Conservation (phyloP, 2,113 vertebrate genomes). For the Leptodactylus fuscus region DNA sequence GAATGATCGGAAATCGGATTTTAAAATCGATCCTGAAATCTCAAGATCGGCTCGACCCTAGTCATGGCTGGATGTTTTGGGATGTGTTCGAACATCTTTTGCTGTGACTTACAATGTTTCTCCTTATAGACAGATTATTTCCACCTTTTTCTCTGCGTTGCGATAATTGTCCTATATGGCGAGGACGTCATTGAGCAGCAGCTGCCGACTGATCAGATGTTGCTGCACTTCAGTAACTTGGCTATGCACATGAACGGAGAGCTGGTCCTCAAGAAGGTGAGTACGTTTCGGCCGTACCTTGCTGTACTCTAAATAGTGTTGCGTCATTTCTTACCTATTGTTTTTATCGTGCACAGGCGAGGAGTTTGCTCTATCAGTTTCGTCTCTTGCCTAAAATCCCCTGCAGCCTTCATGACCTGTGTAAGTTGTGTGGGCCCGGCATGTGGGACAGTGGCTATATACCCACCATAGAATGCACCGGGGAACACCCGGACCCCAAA, state of each 20-base stretch:
- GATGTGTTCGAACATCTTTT: too few species aligned
- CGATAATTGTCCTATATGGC: constrained; percentile 93
- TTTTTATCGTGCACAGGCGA: constrained; percentile 75
- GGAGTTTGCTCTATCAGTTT: constrained; percentile 96
- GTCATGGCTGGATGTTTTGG: too few species aligned
- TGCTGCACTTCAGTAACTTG: constrained; percentile 94
- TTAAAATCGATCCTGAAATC: too few species aligned
- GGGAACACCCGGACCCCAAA: constrained; percentile 85
- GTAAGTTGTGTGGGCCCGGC: constrained; percentile 90
- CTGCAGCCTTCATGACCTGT: constrained; percentile 93
- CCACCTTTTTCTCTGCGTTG: constrained; percentile 96
- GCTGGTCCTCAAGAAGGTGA: constrained; percentile 94
- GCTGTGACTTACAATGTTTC: too few species aligned
- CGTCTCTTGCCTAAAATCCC: constrained; percentile 91
- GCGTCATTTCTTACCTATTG: neutral
- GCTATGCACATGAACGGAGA: constrained; percentile 99
- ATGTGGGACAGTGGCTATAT: constrained; percentile 99
- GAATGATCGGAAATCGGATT: too few species aligned
- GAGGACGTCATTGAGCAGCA: constrained; percentile 94
- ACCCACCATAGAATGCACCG: constrained; percentile 92
- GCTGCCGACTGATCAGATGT: constrained; percentile 94
- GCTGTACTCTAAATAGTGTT: neutral
- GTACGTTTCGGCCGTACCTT: neutral
- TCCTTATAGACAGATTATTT: constrained; percentile 93
- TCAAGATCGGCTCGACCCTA: too few species aligned